Conservation (phyloP, 2,888 invertebrate genomes). For the Luffia ferchaultella region DNA sequence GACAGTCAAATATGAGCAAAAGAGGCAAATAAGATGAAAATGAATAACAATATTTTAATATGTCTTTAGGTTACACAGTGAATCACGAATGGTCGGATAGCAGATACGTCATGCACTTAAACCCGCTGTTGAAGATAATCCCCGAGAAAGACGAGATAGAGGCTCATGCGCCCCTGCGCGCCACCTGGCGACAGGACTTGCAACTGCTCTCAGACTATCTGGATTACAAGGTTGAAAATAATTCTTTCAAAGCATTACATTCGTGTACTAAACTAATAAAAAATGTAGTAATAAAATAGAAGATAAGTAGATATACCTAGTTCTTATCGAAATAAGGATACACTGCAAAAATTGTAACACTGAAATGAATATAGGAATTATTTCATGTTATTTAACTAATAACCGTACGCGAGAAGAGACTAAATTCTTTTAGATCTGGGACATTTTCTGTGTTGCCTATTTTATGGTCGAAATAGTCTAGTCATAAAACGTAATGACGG, state of each 20-base stretch:
- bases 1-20: no score
- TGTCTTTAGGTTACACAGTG: constrained; percentile 55
- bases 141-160: constrained; percentile 45
- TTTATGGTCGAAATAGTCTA: no score
- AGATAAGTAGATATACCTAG: not conserved
- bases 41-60: constrained; percentile 15
- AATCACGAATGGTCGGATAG: constrained; percentile 70
- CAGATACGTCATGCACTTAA: constrained; percentile 63
- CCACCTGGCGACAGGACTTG: constrained; percentile 66
- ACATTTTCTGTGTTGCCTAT: no score
- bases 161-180: constrained; percentile 44
- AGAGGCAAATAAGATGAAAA: no score
- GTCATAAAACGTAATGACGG: no score
- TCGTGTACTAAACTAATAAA: no score
- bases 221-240: constrained; percentile 60
- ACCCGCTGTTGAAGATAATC: constrained; percentile 50
- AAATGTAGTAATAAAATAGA: not conserved
- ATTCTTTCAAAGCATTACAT: not conserved
- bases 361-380: no score
- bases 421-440: no score
- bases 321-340: no score
- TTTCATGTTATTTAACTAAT: no score
- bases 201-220: constrained; percentile 69
- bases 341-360: no score
- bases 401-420: no score